phyloP scores from a whole-genome alignment of 2,113 vertebrate species.

The Chionomys nivalis region DNA sequence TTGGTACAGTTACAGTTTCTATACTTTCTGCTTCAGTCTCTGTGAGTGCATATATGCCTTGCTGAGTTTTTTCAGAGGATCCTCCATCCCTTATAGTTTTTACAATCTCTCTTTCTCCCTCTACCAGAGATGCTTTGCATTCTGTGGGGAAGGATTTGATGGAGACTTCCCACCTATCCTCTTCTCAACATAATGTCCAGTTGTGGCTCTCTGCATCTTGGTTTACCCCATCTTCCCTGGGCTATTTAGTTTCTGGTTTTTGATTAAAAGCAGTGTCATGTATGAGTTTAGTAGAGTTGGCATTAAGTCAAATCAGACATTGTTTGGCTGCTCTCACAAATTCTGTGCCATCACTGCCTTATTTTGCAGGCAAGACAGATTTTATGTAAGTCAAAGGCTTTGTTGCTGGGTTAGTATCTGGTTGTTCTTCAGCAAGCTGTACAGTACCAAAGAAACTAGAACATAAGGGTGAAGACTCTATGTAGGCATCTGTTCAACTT shows the following conservation, averaged over 20 bases:
- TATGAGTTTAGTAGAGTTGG: not conserved
- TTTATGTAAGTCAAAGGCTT: not conserved
- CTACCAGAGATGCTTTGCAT: not conserved
- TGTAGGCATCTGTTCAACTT: not conserved
- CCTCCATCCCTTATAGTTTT: not conserved
- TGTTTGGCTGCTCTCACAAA: not conserved
- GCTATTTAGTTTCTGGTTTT: not conserved
- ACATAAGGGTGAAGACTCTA: not conserved
- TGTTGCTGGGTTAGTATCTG: not conserved
- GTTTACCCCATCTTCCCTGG: not conserved
- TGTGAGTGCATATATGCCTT: not conserved
- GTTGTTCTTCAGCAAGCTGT: not conserved
- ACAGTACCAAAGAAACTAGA: not conserved
- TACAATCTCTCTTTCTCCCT: not conserved
- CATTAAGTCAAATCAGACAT: not conserved
- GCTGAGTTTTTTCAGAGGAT: not conserved
- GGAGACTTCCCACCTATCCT: not conserved
- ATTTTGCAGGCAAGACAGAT: not conserved
- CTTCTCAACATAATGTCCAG: not conserved
- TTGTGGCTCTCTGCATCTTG: not conserved
- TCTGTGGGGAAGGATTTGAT: not conserved
- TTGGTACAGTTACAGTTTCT: not conserved
- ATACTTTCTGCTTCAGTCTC: not conserved
- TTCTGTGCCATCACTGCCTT: not conserved
- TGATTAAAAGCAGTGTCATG: not conserved